These are phyloP conservation scores for Ligdia adustata DNA, from an alignment of 2,888 invertebrate species.

Conservation along the genomic window DNA sequence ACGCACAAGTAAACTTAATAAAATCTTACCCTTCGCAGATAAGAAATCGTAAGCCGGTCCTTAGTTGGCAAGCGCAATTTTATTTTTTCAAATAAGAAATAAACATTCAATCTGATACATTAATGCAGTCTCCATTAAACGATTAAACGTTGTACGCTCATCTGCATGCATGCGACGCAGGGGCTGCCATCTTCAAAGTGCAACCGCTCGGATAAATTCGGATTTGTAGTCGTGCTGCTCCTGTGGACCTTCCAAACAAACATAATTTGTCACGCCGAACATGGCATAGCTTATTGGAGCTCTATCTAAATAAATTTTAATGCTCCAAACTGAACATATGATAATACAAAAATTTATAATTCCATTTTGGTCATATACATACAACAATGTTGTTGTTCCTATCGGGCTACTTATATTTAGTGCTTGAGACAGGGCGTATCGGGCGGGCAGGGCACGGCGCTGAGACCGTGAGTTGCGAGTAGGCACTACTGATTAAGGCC, in stretches of 20 bases:
- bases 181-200: conserved; percentile 64
- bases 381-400: conserved; percentile 14
- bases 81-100: conserved; percentile 52
- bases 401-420: conserved; percentile 31
- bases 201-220: conserved; percentile 70
- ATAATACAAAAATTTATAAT: too few relatives aligned
- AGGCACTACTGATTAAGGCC: conserved; percentile 76
- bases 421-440: conserved; percentile 35
- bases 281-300: conserved; percentile 3
- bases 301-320: too few relatives aligned
- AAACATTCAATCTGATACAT: conserved; percentile 70
- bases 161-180: conserved; percentile 71
- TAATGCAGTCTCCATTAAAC: conserved; percentile 75
- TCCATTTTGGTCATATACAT: too few relatives aligned
- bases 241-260: conserved; percentile 47
- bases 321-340: too few relatives aligned
- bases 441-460: conserved; percentile 15
- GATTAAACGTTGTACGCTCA: conserved; percentile 75
- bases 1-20: conserved; percentile 37
- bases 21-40: conserved; percentile 36
- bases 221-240: conserved; percentile 53
- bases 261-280: conserved; percentile 38
- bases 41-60: conserved; percentile 37
- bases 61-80: conserved; percentile 41
- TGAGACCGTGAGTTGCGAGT: conserved; percentile 47